Evolutionary conservation across 2,797 vertebrate genomes (phyloP), one percentile per base, ranked within the genome.

Genomic region (Hemitrygon akajei): DNA sequence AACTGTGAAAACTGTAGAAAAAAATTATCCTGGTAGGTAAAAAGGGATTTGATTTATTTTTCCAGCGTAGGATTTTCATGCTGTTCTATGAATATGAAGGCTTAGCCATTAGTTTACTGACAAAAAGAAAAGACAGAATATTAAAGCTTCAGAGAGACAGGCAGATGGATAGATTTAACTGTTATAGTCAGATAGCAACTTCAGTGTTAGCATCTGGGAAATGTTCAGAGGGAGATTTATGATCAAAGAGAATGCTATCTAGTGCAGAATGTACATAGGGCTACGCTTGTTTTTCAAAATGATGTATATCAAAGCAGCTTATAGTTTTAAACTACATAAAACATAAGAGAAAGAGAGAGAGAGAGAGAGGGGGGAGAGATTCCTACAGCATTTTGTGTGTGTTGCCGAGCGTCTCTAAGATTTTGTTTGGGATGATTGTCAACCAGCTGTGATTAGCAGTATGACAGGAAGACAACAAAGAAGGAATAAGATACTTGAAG

Each of bases 171-270:
- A 14, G n/a, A 34, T 69, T 69, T 89, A 69, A 37, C n/a, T 66
- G 18, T 16, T 66, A 89, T 2, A 37, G 66, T 34, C n/a, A 66
- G 82, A 66, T 1, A 63, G 84, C n/a, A 34, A 63, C 84, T 20
- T 27, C 84, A 63, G 16, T n/a, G 82, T 63, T n/a, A 66, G 63
- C 86, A 89, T 89, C 58, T 63, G 58, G 60, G 60, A 87, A 87
- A 66, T 63, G n/a, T 89, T 89, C n/a, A 16, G 86, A 69, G n/a
- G 12, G n/a, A 69, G n/a, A 89, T 89, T 89, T 89, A 89, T 89
- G 60, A 89, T 89, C 60, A 69, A 69, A 89, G 34, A 22, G n/a
- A n/a, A 58, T 86, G 82, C 7, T 60, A 69, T 2, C 7, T 18
- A 3, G 60, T 69, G 63, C 60, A 37, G 69, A 69, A n/a, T 69